phyloP scores from a whole-genome alignment of 2,113 vertebrate genomes.

The Hyperopisus bebe region DNA sequence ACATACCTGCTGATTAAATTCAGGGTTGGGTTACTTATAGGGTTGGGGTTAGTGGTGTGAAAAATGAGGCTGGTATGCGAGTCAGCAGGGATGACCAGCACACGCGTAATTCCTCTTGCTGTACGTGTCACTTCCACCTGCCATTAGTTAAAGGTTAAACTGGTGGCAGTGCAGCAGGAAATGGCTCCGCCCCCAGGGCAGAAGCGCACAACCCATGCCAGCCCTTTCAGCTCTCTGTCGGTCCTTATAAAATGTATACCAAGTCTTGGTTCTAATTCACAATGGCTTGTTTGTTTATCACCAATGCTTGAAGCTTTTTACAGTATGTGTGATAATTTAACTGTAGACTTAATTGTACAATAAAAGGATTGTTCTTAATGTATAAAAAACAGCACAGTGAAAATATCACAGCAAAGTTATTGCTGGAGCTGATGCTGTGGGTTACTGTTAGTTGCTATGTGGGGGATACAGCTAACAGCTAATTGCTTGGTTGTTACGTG shows the following conservation, averaged over 20 bases:
- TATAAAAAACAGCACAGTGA: not conserved
- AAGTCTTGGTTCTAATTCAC: not conserved
- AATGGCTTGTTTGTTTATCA: not conserved
- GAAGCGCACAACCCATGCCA: not conserved
- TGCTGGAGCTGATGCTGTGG: not conserved
- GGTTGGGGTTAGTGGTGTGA: not conserved
- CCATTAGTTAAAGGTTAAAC: not conserved
- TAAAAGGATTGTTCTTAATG: not conserved
- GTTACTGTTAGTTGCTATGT: not conserved
- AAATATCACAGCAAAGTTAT: not conserved
- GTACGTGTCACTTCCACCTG: not conserved
- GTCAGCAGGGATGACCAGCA: not conserved
- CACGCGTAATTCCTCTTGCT: not conserved
- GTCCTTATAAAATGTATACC: not conserved
- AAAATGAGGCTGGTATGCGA: conserved; percentile 19
- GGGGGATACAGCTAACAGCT: not conserved
- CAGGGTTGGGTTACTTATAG: not conserved
- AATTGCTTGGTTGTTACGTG: not conserved
- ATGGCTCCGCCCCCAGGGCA: not conserved
- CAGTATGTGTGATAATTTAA: not conserved
- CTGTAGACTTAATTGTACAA: not conserved
- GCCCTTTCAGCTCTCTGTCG: not conserved
- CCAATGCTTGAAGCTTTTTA: not conserved
- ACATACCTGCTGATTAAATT: not conserved
- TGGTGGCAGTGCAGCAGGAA: not conserved